Evolutionary conservation across 2,888 invertebrate species (phyloP).

Genomic region (Diploptera punctata): DNA sequence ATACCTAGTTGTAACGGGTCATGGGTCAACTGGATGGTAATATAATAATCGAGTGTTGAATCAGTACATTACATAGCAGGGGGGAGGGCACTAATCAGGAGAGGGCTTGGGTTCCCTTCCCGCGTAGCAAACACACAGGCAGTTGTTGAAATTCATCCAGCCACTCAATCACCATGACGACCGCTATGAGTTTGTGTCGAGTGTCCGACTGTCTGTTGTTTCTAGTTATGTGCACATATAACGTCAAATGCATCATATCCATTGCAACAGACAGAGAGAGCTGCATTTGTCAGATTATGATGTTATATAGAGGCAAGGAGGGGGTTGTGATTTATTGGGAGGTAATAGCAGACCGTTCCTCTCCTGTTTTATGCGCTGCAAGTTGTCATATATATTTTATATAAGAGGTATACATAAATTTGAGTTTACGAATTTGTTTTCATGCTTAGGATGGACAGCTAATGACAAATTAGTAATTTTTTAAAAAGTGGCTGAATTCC

Average conservation of each 20-base stretch:
- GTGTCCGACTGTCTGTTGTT: conserved; percentile 11
- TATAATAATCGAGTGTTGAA: conserved; percentile 27
- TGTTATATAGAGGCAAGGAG: not conserved
- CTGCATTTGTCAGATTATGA: conserved; percentile 31
- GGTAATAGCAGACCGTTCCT: conserved; percentile 6
- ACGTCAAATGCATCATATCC: conserved; percentile 26
- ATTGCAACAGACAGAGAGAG: not conserved
- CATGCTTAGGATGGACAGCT: too few species aligned
- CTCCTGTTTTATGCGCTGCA: too few species aligned
- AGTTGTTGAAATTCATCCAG: conserved; percentile 29
- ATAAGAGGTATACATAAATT: too few species aligned
- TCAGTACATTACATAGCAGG: conserved; percentile 12
- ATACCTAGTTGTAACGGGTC: conserved; percentile 15
- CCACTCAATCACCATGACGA: conserved; percentile 29
- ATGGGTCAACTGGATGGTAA: conserved; percentile 26
- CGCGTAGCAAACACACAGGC: not conserved
- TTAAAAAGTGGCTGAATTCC: too few species aligned
- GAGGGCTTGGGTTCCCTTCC: not conserved
- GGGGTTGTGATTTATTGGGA: conserved; percentile 24
- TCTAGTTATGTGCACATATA: conserved; percentile 27
- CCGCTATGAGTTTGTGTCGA: not conserved
- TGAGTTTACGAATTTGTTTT: too few species aligned
- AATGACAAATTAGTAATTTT: too few species aligned
- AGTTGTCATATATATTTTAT: too few species aligned
- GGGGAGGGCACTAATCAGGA: conserved; percentile 27